Percentiles rank a stretch among this genome's conserved stretches.
These are phyloP conservation scores for Myotis daubentonii DNA, from an alignment of 2,797 vertebrate species.

Conservation along the genomic window DNA sequence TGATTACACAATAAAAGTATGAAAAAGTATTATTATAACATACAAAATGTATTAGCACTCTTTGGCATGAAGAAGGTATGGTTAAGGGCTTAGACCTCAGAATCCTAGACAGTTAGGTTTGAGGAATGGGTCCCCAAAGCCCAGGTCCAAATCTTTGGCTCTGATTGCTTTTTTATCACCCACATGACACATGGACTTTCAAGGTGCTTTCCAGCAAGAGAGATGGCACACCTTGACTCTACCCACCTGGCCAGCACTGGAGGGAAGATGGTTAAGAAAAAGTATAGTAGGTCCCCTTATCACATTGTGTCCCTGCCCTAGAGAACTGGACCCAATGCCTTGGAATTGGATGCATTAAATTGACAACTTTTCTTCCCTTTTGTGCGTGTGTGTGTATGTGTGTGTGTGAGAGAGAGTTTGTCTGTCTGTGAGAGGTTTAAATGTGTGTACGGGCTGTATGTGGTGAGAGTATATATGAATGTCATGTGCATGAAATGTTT, in stretches of 20 bases:
- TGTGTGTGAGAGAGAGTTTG: not conserved
- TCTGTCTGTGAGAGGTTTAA: not conserved
- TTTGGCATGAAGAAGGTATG: not conserved
- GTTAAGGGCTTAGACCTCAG: not conserved
- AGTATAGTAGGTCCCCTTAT: not conserved
- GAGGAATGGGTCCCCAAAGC: not conserved
- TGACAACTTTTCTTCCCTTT: not conserved
- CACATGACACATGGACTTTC: not conserved
- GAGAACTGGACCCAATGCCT: not conserved
- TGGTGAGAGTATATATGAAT: not conserved
- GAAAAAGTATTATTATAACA: not conserved
- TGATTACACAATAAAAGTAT: not conserved
- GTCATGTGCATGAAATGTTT: not conserved
- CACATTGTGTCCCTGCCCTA: not conserved
- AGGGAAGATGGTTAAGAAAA: not conserved
- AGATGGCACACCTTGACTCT: not conserved
- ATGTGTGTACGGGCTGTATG: not conserved
- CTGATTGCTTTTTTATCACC: not conserved
- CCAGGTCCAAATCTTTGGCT: not conserved
- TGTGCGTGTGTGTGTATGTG: not conserved
- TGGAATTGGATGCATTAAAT: not conserved
- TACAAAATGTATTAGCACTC: not conserved
- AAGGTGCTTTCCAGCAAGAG: not conserved
- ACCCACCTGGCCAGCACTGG: not conserved
- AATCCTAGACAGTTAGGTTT: not conserved